Conservation (phyloP, 2,113 vertebrate genomes). For the Neoarius graeffei region DNA sequence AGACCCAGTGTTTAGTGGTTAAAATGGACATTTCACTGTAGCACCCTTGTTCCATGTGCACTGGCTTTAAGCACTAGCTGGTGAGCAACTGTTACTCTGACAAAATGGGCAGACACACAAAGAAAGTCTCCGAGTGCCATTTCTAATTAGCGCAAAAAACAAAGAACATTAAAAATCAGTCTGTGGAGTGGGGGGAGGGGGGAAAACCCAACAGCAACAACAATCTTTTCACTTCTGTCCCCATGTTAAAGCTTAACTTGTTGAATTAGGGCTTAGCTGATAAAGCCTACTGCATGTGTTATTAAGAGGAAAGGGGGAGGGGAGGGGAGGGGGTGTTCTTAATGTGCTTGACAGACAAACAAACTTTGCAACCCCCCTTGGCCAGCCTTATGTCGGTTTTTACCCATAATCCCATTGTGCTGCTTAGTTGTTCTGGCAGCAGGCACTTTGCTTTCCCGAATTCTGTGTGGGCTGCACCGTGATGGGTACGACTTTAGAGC, state of each 20-base stretch:
- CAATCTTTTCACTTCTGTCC: constrained; percentile 42
- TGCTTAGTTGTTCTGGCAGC: constrained; percentile 86
- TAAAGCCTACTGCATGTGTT: constrained; percentile 49
- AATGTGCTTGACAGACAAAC: constrained; percentile 39
- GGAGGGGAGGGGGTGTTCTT: not conserved
- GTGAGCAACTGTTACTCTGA: not conserved
- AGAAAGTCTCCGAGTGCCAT: constrained; percentile 8
- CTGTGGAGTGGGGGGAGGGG: not conserved
- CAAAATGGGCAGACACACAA: constrained; percentile 28
- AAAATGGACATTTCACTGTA: constrained; percentile 27
- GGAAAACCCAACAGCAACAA: constrained; percentile 8
- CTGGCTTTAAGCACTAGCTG: not conserved
- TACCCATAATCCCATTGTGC: constrained; percentile 53
- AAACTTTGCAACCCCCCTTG: constrained; percentile 18
- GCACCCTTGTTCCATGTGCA: constrained; percentile 9
- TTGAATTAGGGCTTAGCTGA: constrained; percentile 39
- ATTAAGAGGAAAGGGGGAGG: constrained; percentile 11
- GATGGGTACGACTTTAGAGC: constrained; percentile 83
- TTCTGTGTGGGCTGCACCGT: constrained; percentile 83
- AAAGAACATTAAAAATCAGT: constrained; percentile 51
- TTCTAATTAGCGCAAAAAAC: constrained; percentile 41
- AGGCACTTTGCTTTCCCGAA: constrained; percentile 70
- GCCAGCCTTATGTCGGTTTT: constrained; percentile 42
- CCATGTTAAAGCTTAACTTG: constrained; percentile 49
- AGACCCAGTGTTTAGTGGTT: constrained; percentile 31